Evolutionary conservation across 2,113 vertebrate species (phyloP), one percentile per base, ranked within the genome.

Genomic region (Cyphomyrus plagiostoma): DNA sequence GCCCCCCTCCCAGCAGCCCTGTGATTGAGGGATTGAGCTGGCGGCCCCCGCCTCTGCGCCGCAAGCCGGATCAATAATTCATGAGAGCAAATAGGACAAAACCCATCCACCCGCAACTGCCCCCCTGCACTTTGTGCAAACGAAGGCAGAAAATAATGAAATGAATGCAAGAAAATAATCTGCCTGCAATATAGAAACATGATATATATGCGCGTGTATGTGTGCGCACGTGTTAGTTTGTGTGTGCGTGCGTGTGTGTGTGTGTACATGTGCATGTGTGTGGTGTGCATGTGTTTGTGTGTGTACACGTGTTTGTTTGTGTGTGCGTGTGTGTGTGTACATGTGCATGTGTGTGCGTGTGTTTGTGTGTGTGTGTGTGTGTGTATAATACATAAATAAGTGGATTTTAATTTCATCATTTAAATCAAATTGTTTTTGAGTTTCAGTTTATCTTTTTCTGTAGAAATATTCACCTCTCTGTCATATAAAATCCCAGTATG

Each of bases 31-130:
- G 53, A 86, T 23, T 66, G 62, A 89, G 50, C 83, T 66, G 87
- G 52, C 88, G 80, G 46, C 74, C 83, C 56, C 50, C 19, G 35
- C n/a, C 77, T 85, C 80, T 80, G 56, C 6, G 74, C 52, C 82
- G 62, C 85, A 48, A 52, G 62, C 35, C 8, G 15, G 84, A 91
- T 92, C 90, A 92, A 92, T 91, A 91, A 92, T 92, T 92, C 91
- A 92, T 93, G 88, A 92, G 91, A 91, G 90, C 91, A 93, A 92
- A 92, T 91, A 91, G 91, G 91, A 91, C 48, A 84, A 91, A 88
- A 88, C 53, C 86, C 87, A 86, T n/a, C 90, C 89, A 89, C 26
- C 49, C 89, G 53, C 26, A 77, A n/a, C 19, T 48, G 45, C 80
- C 23, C 53, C 82, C 49, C 86, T 19, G 23, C 49, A 7, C 58